These are phyloP conservation scores for Eledona agricola DNA, from an alignment of 2,888 invertebrate genomes.

Conservation along the genomic window DNA sequence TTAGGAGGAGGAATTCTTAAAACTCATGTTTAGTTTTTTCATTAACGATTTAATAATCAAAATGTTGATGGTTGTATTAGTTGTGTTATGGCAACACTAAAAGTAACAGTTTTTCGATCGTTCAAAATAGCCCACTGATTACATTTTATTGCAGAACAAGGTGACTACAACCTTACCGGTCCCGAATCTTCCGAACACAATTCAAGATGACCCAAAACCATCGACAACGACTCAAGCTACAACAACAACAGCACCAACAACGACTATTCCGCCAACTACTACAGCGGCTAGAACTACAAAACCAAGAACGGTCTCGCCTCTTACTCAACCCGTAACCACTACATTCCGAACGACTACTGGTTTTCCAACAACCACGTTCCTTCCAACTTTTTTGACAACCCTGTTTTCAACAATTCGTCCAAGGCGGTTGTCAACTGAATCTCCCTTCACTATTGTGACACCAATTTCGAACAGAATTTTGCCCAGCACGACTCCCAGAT, in stretches of 20 bases:
- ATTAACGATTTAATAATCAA: too few relatives aligned
- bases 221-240: constrained; percentile 39
- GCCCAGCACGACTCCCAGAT: constrained; percentile 35
- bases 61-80: too few relatives aligned
- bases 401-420: constrained; percentile 42
- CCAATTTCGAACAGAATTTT: constrained; percentile 36
- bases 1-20: too few relatives aligned
- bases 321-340: constrained; percentile 33
- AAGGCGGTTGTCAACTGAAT: constrained; percentile 33
- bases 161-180: constrained; percentile 26
- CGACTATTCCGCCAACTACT: constrained; percentile 16
- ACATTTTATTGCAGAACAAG: constrained; percentile 9
- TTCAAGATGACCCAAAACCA: constrained; percentile 34
- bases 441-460: constrained; percentile 15
- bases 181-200: constrained; percentile 32
- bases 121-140: too few relatives aligned
- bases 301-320: constrained; percentile 19
- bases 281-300: constrained; percentile 7
- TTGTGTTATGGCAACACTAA: too few relatives aligned
- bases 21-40: too few relatives aligned
- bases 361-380: constrained; percentile 46
- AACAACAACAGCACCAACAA: constrained; percentile 30
- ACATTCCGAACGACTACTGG: constrained; percentile 59
- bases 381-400: constrained; percentile 47
- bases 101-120: too few relatives aligned